These are phyloP conservation scores for Apocrypta bakeri DNA, from an alignment of 1,140 invertebrate genomes.

Conservation along the genomic window DNA sequence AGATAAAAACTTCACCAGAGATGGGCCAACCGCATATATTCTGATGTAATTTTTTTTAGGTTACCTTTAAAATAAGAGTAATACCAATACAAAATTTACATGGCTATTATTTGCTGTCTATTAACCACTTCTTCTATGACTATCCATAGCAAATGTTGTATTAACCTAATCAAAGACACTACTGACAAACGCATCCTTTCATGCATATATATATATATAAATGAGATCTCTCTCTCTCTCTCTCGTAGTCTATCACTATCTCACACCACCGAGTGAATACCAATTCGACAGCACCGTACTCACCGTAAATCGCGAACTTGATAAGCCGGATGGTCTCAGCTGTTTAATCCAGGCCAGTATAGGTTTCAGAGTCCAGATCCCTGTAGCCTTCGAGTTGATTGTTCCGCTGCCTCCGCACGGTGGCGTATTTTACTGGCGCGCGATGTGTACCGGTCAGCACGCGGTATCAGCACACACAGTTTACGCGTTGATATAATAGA, in stretches of 20 bases:
- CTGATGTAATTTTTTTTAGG: too few relatives aligned
- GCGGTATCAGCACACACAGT: not conserved
- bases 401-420: not conserved
- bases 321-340: not conserved
- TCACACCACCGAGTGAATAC: not conserved
- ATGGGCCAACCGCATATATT: too few relatives aligned
- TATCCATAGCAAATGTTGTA: too few relatives aligned
- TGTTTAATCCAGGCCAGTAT: not conserved
- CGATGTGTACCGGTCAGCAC: not conserved
- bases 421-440: not conserved
- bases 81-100: too few relatives aligned
- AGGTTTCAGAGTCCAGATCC: too few relatives aligned
- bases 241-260: not conserved
- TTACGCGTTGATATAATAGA: slow-evolving; percentile 14
- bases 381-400: not conserved
- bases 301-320: not conserved
- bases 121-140: too few relatives aligned
- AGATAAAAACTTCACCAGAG: too few relatives aligned
- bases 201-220: not conserved
- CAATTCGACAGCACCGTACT: not conserved
- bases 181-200: too few relatives aligned
- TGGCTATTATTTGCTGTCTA: too few relatives aligned
- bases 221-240: not conserved
- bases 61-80: too few relatives aligned
- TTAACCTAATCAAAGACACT: too few relatives aligned